phyloP scores from a whole-genome alignment of 2,113 vertebrate genomes.

The Dipodomys stephensi region DNA sequence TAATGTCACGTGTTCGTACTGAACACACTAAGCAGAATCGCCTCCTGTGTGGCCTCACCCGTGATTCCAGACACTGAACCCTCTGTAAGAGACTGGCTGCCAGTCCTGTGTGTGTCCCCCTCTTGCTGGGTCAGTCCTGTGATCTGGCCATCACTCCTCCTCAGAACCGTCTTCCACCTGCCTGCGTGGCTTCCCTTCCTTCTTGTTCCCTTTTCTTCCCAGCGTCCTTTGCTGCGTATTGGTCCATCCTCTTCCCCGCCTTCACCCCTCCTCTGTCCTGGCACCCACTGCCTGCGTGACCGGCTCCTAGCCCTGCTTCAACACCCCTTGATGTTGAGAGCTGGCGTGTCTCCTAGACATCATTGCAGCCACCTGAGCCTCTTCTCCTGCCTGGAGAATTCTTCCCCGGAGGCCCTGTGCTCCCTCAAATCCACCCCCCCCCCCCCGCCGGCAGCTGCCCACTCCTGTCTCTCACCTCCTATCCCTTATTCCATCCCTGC shows the following conservation, averaged over 20 bases:
- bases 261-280: background rate
- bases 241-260: background rate
- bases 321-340: background rate
- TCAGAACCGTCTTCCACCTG: background rate
- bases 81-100: background rate
- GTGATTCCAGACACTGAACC: background rate
- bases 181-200: background rate
- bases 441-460: too few relatives aligned
- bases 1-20: background rate
- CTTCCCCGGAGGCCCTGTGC: too few relatives aligned
- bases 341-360: background rate
- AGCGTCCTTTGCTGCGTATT: background rate
- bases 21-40: background rate
- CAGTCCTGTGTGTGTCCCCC: background rate
- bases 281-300: background rate
- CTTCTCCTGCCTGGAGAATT: too few relatives aligned
- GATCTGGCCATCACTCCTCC: background rate
- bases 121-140: too few relatives aligned
- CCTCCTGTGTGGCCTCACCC: background rate
- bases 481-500: background rate
- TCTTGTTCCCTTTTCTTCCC: accelerated
- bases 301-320: accelerated
- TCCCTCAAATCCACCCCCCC: too few relatives aligned
- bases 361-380: too few relatives aligned
- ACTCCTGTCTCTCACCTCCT: background rate